Base-by-base conservation (phyloP, 2,888 invertebrate species). In the Camptogramma bilineatum region DNA sequence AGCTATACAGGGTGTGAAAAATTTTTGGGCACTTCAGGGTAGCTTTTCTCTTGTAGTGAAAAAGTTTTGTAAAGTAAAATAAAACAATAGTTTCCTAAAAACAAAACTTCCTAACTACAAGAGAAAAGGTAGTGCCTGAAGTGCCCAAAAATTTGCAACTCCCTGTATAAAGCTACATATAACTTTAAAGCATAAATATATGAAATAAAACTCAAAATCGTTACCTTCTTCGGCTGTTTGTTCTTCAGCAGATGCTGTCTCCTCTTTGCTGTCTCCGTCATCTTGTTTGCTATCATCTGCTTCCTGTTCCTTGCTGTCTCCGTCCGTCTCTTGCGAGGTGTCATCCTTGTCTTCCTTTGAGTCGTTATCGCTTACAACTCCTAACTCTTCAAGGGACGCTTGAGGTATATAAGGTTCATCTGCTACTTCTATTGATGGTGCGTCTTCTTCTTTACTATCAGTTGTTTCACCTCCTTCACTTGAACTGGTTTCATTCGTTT, bases 331-430 rank as follows among this genome's bases (percentile, higher is more conserved):
- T 64, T 77, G 81, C 62, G 62, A 69, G 28, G 79, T 74, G 34
- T 86, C 83, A 76, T 91, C 91, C 68, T 85, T 86, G 28, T 86
- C 83, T 79, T 91, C 91, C 69, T 85, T 87, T 54, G 90, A 88
- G 63, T 90, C 87, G 72, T 84, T 82, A 58, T 78, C 87, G 68
- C 81, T 80, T 62, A 77, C 83, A 72, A 79, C 79, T 76, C 82
- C 82, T 73, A 91, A 75, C 69, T 88, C 90, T 78, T 94, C 94
- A 58, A 91, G 87, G 72, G 94, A 90, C 66, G 85, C 85, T 79
- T 91, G 88, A 72, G 90, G 78, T 59, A 90, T 81, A 70, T 92
- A 90, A 21, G 94, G 93, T 74, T 94, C 93, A 67, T 93, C 93
- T 62, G 91, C 92, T 73, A 92, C 87, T 84, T 92, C 90, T 59